These are phyloP conservation scores for Ctenopoma multispine DNA, from an alignment of 2,797 vertebrate species.

Conservation along the genomic window DNA sequence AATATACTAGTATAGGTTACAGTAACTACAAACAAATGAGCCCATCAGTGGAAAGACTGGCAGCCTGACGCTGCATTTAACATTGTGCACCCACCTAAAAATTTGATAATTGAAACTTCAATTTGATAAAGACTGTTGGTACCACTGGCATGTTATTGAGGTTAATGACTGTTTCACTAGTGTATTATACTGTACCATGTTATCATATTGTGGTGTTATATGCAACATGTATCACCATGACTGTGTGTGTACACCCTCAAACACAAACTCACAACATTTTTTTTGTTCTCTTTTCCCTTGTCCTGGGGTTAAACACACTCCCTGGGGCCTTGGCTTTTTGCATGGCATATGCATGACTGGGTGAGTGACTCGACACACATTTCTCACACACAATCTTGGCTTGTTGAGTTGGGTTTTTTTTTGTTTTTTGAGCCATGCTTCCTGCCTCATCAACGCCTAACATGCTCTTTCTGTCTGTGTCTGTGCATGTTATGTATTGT, in stretches of 20 bases:
- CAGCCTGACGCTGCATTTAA: too few relatives aligned
- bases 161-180: not conserved
- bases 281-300: constrained; percentile 45
- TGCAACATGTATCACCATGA: not conserved
- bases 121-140: not conserved
- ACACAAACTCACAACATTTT: constrained; percentile 56
- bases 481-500: constrained; percentile 15
- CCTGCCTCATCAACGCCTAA: constrained; percentile 51
- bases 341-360: constrained; percentile 84
- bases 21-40: not conserved
- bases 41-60: too few relatives aligned
- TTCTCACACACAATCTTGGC: constrained; percentile 36
- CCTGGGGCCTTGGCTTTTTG: constrained; percentile 80
- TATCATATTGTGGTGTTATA: constrained; percentile 6
- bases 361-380: constrained; percentile 79
- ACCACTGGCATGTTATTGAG: constrained; percentile 7
- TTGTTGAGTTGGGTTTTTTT: constrained; percentile 21
- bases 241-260: constrained; percentile 17
- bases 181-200: not conserved
- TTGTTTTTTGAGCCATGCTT: constrained; percentile 24
- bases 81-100: too few relatives aligned
- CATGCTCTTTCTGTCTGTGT: constrained; percentile 49
- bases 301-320: constrained; percentile 65
- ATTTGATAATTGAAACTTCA: not conserved
- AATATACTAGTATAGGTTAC: not conserved